Evolutionary conservation across 2,797 vertebrate genomes (phyloP), one percentile per base, ranked within the genome.

Genomic region (Centroberyx gerrardi): DNA sequence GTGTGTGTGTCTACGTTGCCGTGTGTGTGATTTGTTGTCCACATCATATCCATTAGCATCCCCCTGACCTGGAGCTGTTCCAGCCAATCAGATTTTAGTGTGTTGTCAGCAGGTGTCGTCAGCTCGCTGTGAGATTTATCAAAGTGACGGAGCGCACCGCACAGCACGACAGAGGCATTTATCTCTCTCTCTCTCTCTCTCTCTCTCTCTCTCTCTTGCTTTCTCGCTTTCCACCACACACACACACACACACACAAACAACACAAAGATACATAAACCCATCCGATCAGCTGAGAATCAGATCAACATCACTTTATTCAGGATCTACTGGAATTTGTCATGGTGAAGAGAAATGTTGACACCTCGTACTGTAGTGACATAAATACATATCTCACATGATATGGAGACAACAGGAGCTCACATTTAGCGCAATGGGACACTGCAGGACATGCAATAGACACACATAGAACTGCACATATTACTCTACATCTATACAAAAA

Each of bases 101-200:
- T 88, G 80, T 84, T 93, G 93, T 94, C 93, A 94, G 92, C 93
- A 94, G 94, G 93, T 94, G 93, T 92, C 84, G 77, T 93, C 93
- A 90, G 87, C 91, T 88, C 64, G 67, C 91, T 87, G 93, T 84
- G 93, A 94, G 91, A 94, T 94, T 93, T 90, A 94, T 94, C 94
- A 94, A 93, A 93, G 91, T 93, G 93, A 93, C 88, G 80, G 91
- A 86, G 89, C 81, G 71, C 87, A 74, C 90, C 46, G 72, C 88
- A 84, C 88, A 86, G 88, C 83, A 84, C 68, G 90, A 92, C 92
- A 94, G 91, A 90, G 78, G 87, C 89, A 93, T 94, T 91, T 93
- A 90, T 94, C 93, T 92, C 89, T 81, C 80, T 76, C 73, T 74
- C 38, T 28, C 68, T 62, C 68, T 65, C 60, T 54, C 61, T 62